phyloP scores from a whole-genome alignment of 2,888 invertebrate species.

The Ophraella communa region DNA sequence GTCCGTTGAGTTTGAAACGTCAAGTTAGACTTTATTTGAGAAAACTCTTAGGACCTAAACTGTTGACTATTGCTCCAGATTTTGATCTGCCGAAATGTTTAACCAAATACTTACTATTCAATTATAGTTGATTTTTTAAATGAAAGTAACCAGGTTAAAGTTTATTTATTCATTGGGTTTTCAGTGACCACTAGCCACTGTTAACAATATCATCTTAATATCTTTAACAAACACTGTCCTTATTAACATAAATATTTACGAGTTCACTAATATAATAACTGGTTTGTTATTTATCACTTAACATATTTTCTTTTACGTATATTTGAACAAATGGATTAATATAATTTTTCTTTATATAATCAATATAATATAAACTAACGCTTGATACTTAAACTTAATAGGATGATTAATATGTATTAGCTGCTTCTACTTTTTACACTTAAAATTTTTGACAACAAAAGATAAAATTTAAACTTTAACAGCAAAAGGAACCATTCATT shows the following conservation, averaged over 20 bases:
- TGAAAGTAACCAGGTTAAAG: background rate
- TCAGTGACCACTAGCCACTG: slow-evolving; percentile 18
- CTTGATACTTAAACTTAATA: no score
- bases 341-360: no score
- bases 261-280: background rate
- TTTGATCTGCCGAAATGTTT: slow-evolving; percentile 72
- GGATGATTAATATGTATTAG: no score
- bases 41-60: slow-evolving; percentile 62
- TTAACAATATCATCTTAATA: background rate
- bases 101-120: slow-evolving; percentile 73
- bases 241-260: background rate
- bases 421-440: no score
- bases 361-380: no score
- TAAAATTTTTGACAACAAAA: no score
- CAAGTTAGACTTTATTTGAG: slow-evolving; percentile 59
- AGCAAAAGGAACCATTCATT: no score
- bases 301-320: background rate
- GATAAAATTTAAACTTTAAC: no score
- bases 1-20: slow-evolving; percentile 71
- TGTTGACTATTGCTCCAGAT: slow-evolving; percentile 65
- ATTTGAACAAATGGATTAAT: background rate
- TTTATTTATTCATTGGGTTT: background rate
- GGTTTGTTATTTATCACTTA: background rate
- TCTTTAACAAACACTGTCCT: background rate
- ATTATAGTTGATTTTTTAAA: slow-evolving; percentile 62